Evolutionary conservation across 1,140 invertebrate species (phyloP).

Genomic region (Bombus confusus): DNA sequence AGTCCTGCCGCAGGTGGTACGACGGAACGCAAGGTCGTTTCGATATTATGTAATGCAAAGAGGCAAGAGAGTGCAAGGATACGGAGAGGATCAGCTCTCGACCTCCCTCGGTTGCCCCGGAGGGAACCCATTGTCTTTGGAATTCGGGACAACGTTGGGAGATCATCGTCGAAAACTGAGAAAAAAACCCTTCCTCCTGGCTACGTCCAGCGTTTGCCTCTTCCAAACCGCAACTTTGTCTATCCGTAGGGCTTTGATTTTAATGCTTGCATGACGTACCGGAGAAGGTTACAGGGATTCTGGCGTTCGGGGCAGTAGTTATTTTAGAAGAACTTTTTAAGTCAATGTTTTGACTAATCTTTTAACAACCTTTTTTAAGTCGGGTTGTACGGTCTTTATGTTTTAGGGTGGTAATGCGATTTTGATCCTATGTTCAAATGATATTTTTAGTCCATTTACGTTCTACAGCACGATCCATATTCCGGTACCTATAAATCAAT

Average conservation of each 20-base stretch:
- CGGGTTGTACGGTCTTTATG: too few relatives aligned
- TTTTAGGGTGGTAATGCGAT: too few relatives aligned
- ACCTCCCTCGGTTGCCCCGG: constrained; percentile 44
- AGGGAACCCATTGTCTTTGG: constrained; percentile 44
- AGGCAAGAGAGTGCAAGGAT: constrained; percentile 47
- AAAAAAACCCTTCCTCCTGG: constrained; percentile 2
- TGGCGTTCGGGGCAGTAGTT: background rate
- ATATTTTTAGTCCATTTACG: too few relatives aligned
- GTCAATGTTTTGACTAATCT: too few relatives aligned
- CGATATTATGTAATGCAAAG: constrained; percentile 63
- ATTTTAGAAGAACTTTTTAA: background rate
- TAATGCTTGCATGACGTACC: background rate
- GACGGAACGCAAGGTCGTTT: constrained; percentile 67
- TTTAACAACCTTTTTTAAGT: too few relatives aligned
- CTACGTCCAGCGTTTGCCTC: background rate
- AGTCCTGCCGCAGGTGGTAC: constrained; percentile 53
- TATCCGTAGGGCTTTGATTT: constrained; percentile 2
- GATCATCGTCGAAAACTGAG: constrained; percentile 32
- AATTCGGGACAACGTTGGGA: constrained; percentile 22
- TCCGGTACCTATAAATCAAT: too few relatives aligned
- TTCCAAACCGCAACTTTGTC: background rate
- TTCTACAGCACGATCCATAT: too few relatives aligned
- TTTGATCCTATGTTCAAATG: too few relatives aligned
- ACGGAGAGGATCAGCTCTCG: constrained; percentile 46
- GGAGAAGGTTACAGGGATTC: background rate